phyloP scores from a whole-genome alignment of 2,888 invertebrate genomes.

The Hermaeophaga mercurialis region DNA sequence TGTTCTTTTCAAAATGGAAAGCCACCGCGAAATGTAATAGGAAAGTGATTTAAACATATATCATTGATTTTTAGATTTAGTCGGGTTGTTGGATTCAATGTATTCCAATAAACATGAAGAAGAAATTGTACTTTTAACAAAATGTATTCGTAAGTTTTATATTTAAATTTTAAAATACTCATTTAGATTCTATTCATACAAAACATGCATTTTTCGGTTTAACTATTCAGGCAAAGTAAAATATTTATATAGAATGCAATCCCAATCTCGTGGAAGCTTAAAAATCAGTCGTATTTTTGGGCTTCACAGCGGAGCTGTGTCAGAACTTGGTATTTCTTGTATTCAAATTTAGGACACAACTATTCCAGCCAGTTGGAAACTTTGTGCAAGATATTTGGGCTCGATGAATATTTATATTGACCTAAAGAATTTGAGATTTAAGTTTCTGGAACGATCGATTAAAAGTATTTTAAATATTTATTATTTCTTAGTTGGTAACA shows the following conservation, averaged over 20 bases:
- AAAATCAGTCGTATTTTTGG: neutral
- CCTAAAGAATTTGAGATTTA: neutral
- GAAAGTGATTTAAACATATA: too few relatives aligned
- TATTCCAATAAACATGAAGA: too few relatives aligned
- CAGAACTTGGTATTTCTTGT: constrained; percentile 4
- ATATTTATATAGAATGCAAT: neutral
- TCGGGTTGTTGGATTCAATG: too few relatives aligned
- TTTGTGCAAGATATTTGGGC: neutral
- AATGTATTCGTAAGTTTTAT: too few relatives aligned
- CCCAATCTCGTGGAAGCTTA: neutral
- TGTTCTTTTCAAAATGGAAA: too few relatives aligned
- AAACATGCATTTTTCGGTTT: neutral
- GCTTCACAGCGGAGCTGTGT: neutral
- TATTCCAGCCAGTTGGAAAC: neutral
- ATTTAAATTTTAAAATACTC: too few relatives aligned
- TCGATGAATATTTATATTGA: constrained; percentile 9
- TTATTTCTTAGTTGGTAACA: too few relatives aligned
- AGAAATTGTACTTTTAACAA: too few relatives aligned
- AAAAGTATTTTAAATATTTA: too few relatives aligned
- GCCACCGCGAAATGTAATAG: too few relatives aligned
- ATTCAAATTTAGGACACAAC: neutral
- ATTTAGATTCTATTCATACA: too few relatives aligned
- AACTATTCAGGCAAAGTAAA: neutral
- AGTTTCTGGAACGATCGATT: neutral
- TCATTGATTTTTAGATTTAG: too few relatives aligned